These are phyloP conservation scores for Teleogryllus occipitalis DNA, from an alignment of 1,140 invertebrate species.

Conservation along the genomic window DNA sequence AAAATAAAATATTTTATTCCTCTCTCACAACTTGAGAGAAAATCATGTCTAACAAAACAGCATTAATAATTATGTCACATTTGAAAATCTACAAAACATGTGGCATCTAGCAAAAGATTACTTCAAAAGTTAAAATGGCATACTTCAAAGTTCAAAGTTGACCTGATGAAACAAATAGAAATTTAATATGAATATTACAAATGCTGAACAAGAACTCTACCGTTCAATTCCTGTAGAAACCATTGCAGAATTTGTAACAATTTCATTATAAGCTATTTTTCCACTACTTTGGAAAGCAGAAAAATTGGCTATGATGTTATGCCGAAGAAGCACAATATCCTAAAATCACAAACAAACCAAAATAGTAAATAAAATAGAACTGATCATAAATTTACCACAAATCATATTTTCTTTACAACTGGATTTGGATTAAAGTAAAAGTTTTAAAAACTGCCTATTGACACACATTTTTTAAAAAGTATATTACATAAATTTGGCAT, in stretches of 20 bases:
- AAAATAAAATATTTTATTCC: neutral
- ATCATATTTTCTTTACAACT: neutral
- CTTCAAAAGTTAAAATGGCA: slow-evolving; percentile 16
- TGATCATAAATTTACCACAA: neutral
- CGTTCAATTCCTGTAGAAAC: slow-evolving; percentile 38
- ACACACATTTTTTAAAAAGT: too few relatives aligned
- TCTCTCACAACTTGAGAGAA: neutral
- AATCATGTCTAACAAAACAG: neutral
- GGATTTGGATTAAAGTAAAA: neutral
- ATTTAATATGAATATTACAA: neutral
- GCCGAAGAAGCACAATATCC: slow-evolving; percentile 37
- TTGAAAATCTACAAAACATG: too few relatives aligned
- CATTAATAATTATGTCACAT: too few relatives aligned
- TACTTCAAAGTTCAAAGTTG: neutral
- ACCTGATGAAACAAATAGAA: neutral
- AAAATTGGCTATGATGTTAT: slow-evolving; percentile 35
- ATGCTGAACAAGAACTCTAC: slow-evolving; percentile 27
- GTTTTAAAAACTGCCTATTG: neutral
- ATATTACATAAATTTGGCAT: neutral
- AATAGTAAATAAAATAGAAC: neutral
- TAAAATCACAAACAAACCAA: slow-evolving; percentile 28
- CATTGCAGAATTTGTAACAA: slow-evolving; percentile 32
- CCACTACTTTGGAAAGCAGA: slow-evolving; percentile 32
- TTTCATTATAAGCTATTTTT: slow-evolving; percentile 30
- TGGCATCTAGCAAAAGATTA: slow-evolving; percentile 17